Percentiles rank a stretch among this genome's conserved stretches.
Conservation (phyloP, 1,140 invertebrate genomes). For the Dendroctonus ponderosae region DNA sequence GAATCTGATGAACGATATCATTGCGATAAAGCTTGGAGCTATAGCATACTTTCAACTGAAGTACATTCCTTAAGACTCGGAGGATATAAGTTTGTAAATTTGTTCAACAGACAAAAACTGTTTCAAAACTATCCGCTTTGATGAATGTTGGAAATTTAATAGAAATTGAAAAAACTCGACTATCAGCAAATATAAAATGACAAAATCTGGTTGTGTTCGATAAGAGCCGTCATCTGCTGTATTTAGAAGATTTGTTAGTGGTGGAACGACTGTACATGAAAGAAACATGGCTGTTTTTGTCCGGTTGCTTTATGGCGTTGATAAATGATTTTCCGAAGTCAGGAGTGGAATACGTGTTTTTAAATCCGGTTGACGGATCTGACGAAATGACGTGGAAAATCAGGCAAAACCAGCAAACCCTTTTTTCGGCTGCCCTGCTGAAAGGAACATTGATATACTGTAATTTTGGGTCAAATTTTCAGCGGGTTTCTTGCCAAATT, state of each 20-base stretch:
- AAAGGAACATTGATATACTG: background rate
- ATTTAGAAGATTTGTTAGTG: slow-evolving; percentile 9
- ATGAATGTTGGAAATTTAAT: too few species aligned
- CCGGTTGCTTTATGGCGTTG: slow-evolving; percentile 15
- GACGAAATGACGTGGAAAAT: slow-evolving; percentile 33
- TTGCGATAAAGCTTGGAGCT: too few species aligned
- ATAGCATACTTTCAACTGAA: too few species aligned
- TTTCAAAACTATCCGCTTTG: too few species aligned
- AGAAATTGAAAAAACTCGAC: too few species aligned
- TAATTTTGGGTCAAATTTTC: background rate
- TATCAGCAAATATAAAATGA: background rate
- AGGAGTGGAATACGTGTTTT: slow-evolving; percentile 25
- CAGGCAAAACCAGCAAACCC: slow-evolving; percentile 14
- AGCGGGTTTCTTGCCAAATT: background rate
- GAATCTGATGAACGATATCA: too few species aligned
- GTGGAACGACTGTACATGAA: slow-evolving; percentile 6
- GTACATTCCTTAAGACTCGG: too few species aligned
- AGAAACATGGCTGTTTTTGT: slow-evolving; percentile 25
- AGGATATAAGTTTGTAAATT: too few species aligned
- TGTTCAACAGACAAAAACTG: too few species aligned
- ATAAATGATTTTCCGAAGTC: slow-evolving; percentile 30
- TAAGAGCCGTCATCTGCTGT: slow-evolving; percentile 4
- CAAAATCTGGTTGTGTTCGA: background rate
- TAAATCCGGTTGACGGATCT: slow-evolving; percentile 32
- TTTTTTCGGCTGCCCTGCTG: slow-evolving; percentile 1